Evolutionary conservation across 2,113 vertebrate species (phyloP), one percentile per base, ranked within the genome.

Genomic region (Laticauda laticaudata): DNA sequence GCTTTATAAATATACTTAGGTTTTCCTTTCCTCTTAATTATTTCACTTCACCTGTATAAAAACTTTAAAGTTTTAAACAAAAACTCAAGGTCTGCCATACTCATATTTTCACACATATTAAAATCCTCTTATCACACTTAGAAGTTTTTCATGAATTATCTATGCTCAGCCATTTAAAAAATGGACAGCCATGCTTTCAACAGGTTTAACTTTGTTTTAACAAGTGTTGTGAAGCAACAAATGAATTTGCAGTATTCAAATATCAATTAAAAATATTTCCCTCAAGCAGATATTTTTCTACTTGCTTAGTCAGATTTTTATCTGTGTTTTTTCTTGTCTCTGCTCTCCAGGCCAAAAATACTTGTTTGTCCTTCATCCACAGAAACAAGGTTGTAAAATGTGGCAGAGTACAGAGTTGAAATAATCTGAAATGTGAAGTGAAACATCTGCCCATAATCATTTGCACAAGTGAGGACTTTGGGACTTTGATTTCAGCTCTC

Each of bases 371-470:
- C 92, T 92, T 91, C n/a, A 87, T 94, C 87, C 53, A n/a, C 89
- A 93, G n/a, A 97, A 96, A 88, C 89, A 96, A 94, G 93, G 90
- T 89, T 93, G 92, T 97, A 98, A 98, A 98, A 98, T 97, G 96
- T 95, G 94, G 95, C 97, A 97, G 97, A 97, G 98, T 98, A 97
- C 95, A 97, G 97, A 98, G 97, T 98, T 98, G 98, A 98, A 98
- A 98, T 97, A 96, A 96, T 97, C 92, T 94, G 94, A 97, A 98
- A 98, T 96, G 97, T 98, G 98, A 99, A 98, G 98, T 97, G 93
- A 98, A 98, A 98, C 98, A 98, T 97, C 98, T 98, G 97, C 94
- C 95, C 94, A 94, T 98, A 98, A 98, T 98, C 97, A 98, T 96
- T 97, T 97, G 95, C 97, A 98, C 96, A 98, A 98, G 97, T 95